A percentile compares a stretch with the other conserved stretches of the same genome.
Conservation (phyloP, 1,140 invertebrate genomes). For the Phortica variegata region DNA sequence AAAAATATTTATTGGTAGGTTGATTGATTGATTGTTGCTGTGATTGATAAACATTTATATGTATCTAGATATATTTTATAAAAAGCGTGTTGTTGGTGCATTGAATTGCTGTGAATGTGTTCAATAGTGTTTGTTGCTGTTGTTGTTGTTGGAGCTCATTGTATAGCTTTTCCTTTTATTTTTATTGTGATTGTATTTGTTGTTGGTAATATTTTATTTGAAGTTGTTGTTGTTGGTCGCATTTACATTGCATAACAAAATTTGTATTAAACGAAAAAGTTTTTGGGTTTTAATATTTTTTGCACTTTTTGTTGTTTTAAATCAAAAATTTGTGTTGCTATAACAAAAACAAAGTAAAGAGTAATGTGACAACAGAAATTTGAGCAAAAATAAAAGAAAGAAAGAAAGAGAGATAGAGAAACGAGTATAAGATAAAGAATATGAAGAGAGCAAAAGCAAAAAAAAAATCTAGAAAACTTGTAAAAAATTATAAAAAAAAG, state of each 20-base stretch:
- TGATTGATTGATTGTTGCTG: too few relatives aligned
- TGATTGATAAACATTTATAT: too few relatives aligned
- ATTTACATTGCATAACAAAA: not conserved
- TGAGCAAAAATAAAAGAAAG: not conserved
- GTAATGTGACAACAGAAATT: not conserved
- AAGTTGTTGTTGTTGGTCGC: too few relatives aligned
- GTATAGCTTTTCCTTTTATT: too few relatives aligned
- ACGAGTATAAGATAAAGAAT: not conserved
- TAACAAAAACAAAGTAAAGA: constrained; percentile 11
- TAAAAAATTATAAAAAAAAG: not conserved
- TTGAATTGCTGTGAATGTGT: too few relatives aligned
- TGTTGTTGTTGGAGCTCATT: too few relatives aligned
- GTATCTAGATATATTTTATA: too few relatives aligned
- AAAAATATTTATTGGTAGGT: too few relatives aligned
- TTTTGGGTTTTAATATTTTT: constrained; percentile 16
- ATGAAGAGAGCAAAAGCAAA: not conserved
- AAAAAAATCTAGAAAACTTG: not conserved
- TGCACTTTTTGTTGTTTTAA: constrained; percentile 13
- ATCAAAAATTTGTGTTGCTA: constrained; percentile 10
- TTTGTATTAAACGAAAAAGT: constrained; percentile 7
- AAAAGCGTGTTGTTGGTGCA: not conserved
- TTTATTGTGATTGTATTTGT: too few relatives aligned
- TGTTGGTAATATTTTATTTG: too few relatives aligned
- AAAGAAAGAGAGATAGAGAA: not conserved
- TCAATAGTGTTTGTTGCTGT: too few relatives aligned